phyloP scores from a whole-genome alignment of 2,113 vertebrate species.

The Pangasianodon gigas region DNA sequence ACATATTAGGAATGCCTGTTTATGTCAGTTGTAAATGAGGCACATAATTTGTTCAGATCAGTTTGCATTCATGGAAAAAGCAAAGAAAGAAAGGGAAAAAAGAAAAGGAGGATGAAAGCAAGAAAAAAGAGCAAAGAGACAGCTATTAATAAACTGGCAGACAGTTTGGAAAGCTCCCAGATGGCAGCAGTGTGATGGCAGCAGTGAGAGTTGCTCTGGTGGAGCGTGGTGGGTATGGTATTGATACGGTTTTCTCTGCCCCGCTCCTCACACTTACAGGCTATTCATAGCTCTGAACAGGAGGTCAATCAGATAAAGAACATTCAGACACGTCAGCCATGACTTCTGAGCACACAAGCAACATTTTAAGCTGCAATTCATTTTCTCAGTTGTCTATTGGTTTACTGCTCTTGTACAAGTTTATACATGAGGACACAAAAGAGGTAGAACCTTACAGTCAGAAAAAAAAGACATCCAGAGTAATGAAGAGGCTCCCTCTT shows the following conservation, averaged over 20 bases:
- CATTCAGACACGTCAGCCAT: conserved; percentile 1
- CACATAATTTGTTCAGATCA: conserved; percentile 29
- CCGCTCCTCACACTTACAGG: conserved; percentile 38
- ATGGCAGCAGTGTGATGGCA: not conserved
- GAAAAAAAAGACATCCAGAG: not conserved
- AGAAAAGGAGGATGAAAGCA: not conserved
- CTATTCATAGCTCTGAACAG: not conserved
- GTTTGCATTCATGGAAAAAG: not conserved
- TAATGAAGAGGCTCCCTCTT: not conserved
- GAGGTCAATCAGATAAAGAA: not conserved
- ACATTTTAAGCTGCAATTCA: conserved; percentile 36
- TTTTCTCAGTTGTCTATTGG: conserved; percentile 39
- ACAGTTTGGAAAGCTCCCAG: conserved; percentile 6
- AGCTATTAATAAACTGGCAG: conserved; percentile 18
- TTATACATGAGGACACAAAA: not conserved
- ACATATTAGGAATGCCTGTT: not conserved
- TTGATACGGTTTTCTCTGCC: conserved; percentile 9
- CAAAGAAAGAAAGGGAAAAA: not conserved
- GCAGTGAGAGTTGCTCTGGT: not conserved
- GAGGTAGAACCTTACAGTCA: not conserved
- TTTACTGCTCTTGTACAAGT: not conserved
- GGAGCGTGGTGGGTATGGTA: not conserved
- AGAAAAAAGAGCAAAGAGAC: not conserved
- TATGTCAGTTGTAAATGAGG: conserved; percentile 25
- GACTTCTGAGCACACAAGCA: conserved; percentile 36